These are phyloP conservation scores for Progne subis DNA, from an alignment of 2,113 vertebrate species.

Conservation along the genomic window DNA sequence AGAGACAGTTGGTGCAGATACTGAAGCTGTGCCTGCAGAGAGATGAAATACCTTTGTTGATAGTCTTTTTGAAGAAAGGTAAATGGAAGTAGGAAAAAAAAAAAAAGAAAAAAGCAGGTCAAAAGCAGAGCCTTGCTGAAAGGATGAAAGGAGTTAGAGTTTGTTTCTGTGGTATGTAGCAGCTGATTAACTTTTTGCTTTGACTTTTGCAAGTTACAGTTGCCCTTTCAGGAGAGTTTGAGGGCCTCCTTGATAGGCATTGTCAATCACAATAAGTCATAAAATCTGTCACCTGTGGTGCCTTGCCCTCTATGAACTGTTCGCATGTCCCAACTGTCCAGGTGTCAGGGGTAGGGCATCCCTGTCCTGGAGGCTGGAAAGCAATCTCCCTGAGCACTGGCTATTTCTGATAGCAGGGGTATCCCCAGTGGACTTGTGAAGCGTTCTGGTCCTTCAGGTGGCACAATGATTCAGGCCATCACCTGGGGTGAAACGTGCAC, in stretches of 20 bases:
- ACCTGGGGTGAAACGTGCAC: not conserved
- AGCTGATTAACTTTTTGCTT: not conserved
- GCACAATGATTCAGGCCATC: not conserved
- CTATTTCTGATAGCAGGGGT: not conserved
- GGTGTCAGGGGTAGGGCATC: not conserved
- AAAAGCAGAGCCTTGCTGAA: not conserved
- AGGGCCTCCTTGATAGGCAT: not conserved
- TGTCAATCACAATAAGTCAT: accelerated
- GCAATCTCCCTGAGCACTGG: not conserved
- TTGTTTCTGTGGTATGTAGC: not conserved
- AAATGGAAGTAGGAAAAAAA: not conserved
- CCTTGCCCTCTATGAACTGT: accelerated
- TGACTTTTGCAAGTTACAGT: not conserved
- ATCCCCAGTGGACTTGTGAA: not conserved
- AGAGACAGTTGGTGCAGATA: not conserved
- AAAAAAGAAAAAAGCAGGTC: not conserved
- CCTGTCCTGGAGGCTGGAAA: not conserved
- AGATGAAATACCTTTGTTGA: not conserved
- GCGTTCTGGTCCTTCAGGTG: not conserved
- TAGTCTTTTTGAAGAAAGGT: not conserved
- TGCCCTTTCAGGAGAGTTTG: not conserved
- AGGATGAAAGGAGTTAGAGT: not conserved
- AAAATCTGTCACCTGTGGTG: not conserved
- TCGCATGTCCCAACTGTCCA: not conserved
- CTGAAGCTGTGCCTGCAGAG: not conserved